Evolutionary conservation across 2,113 vertebrate species (phyloP).

Genomic region (Strix aluco): DNA sequence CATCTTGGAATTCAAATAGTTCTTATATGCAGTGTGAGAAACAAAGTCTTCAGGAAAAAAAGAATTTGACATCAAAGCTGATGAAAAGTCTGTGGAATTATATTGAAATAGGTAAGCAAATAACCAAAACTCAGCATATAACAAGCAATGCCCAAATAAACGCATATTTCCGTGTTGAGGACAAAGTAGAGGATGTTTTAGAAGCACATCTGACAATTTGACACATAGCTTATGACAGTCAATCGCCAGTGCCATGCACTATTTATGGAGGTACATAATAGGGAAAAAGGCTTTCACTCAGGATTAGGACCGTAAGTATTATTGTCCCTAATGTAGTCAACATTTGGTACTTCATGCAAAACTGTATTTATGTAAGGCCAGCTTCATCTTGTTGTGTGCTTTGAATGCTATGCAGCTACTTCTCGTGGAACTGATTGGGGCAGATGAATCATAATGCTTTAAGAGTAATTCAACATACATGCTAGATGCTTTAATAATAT

Average conservation of each 20-base stretch:
- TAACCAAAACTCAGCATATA: background rate
- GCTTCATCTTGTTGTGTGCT: background rate
- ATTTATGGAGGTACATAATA: slow-evolving; percentile 38
- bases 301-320: background rate
- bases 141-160: background rate
- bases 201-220: slow-evolving; percentile 8
- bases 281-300: slow-evolving; percentile 22
- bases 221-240: slow-evolving; percentile 11
- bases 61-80: background rate
- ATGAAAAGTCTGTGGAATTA: background rate
- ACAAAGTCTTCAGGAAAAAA: background rate
- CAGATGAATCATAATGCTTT: background rate
- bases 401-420: background rate
- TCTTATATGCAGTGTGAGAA: background rate
- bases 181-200: background rate
- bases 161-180: background rate
- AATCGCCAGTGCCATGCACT: slow-evolving; percentile 47
- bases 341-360: background rate
- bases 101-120: background rate
- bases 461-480: background rate
- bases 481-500: background rate
- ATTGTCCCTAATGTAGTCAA: background rate
- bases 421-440: background rate
- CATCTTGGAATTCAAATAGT: background rate
- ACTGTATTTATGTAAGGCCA: slow-evolving; percentile 44